Evolutionary conservation across 2,888 invertebrate genomes (phyloP).

Genomic region (Diploptera punctata): DNA sequence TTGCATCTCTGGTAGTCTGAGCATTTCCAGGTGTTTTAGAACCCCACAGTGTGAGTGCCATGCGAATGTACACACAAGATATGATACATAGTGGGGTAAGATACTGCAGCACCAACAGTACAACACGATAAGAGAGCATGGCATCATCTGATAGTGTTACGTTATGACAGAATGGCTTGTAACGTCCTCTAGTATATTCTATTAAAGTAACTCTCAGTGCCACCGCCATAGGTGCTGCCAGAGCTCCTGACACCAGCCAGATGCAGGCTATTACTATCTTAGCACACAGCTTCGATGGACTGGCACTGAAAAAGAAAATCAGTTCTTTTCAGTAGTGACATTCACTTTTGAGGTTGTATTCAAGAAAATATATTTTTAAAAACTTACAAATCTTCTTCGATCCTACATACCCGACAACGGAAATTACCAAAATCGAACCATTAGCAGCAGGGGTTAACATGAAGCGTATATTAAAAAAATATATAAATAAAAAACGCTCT

Average conservation of each 20-base stretch:
- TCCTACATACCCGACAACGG: too few relatives aligned
- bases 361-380: too few relatives aligned
- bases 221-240: conserved; percentile 74
- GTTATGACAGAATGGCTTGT: conserved; percentile 65
- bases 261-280: conserved; percentile 76
- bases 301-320: conserved; percentile 67
- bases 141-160: conserved; percentile 60
- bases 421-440: too few relatives aligned
- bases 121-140: conserved; percentile 63
- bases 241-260: conserved; percentile 71
- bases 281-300: conserved; percentile 76
- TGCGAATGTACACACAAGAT: conserved; percentile 80
- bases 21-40: conserved; percentile 81
- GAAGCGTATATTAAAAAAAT: too few relatives aligned
- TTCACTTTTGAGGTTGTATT: too few relatives aligned
- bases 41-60: conserved; percentile 82
- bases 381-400: too few relatives aligned
- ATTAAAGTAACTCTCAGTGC: conserved; percentile 60
- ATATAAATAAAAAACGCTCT: too few relatives aligned
- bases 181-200: conserved; percentile 50
- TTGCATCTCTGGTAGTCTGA: conserved; percentile 78
- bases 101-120: conserved; percentile 70
- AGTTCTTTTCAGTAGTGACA: too few relatives aligned
- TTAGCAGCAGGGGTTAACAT: too few relatives aligned
- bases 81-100: conserved; percentile 82